Evolutionary conservation across 2,113 vertebrate species (phyloP).

Genomic region (Megalops atlanticus): DNA sequence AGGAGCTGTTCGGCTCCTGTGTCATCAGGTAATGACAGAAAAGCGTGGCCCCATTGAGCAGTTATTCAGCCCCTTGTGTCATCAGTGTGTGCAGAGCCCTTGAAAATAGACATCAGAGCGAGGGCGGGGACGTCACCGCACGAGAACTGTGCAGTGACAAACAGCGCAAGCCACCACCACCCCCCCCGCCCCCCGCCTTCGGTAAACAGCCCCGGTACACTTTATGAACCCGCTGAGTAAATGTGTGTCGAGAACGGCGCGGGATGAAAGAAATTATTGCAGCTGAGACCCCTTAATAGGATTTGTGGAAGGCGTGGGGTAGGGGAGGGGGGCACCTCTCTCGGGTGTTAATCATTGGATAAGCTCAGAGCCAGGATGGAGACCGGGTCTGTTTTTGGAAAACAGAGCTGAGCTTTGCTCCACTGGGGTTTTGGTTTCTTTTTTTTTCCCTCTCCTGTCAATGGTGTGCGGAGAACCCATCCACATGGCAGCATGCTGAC

Average conservation of each 20-base stretch:
- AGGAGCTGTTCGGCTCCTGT: background rate
- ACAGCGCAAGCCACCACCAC: background rate
- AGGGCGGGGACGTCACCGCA: background rate
- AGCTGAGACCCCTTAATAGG: slow-evolving; percentile 14
- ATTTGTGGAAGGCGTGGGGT: background rate
- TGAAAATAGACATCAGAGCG: background rate
- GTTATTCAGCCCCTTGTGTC: background rate
- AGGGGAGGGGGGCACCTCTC: background rate
- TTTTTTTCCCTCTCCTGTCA: background rate
- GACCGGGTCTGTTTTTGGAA: background rate
- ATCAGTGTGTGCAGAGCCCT: background rate
- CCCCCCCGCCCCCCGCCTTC: background rate
- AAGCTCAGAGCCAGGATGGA: slow-evolving; percentile 3
- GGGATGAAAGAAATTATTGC: slow-evolving; percentile 18
- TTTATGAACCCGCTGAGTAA: slow-evolving; percentile 16
- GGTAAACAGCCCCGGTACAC: slow-evolving; percentile 1
- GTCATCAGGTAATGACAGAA: background rate
- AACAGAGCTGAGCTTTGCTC: background rate
- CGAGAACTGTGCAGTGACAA: slow-evolving; percentile 8
- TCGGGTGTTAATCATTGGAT: slow-evolving; percentile 7
- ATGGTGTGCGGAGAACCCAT: background rate
- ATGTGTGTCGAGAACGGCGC: background rate
- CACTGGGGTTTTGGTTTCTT: background rate
- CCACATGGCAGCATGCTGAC: background rate
- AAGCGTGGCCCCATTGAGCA: background rate